phyloP scores from a whole-genome alignment of 2,888 invertebrate genomes.

The Oxystoma pomonae region DNA sequence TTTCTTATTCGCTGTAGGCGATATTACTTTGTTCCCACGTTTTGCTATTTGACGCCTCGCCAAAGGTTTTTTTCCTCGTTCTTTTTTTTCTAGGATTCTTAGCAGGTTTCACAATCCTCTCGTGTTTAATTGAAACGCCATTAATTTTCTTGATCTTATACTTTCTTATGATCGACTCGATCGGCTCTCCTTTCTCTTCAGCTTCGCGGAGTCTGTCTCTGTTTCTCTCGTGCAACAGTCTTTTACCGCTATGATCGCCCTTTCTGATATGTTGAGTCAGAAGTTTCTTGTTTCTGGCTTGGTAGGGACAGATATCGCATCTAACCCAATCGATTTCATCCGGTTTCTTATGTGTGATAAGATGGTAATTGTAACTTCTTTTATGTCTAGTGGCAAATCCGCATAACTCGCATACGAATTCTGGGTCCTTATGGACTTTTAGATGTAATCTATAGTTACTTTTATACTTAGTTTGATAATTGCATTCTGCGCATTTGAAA shows the following conservation, averaged over 20 bases:
- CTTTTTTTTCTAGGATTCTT: no score
- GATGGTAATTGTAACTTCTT: neutral
- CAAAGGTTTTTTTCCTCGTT: no score
- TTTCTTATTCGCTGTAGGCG: no score
- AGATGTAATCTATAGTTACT: neutral
- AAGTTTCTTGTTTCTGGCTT: neutral
- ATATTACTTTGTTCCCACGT: no score
- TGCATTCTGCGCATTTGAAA: neutral
- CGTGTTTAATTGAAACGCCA: neutral
- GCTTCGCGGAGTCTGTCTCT: neutral
- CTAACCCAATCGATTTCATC: neutral
- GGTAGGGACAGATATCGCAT: neutral
- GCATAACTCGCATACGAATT: neutral
- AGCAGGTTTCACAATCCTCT: neutral
- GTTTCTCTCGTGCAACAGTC: neutral
- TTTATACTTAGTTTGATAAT: neutral
- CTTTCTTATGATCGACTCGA: neutral
- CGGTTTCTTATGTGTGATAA: neutral
- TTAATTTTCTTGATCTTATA: neutral
- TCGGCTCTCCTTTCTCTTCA: neutral
- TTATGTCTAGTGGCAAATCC: neutral
- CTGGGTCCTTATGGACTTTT: neutral
- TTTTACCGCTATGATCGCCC: neutral
- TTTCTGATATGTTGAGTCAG: neutral
- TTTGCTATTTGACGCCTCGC: no score